phyloP scores from a whole-genome alignment of 2,888 invertebrate species.

The Candidula unifasciata region DNA sequence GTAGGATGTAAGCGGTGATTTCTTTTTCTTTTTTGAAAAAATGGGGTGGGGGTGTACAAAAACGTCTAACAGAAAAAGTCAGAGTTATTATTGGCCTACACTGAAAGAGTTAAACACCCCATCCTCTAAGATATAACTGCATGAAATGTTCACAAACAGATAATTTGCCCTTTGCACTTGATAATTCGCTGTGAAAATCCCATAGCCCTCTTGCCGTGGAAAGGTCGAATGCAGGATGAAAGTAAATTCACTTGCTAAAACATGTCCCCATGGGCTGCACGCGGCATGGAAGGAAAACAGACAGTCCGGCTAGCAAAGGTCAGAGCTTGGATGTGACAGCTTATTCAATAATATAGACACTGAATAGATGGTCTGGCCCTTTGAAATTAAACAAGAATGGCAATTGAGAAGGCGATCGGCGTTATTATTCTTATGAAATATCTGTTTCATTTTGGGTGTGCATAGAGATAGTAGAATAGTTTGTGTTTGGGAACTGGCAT shows the following conservation, averaged over 20 bases:
- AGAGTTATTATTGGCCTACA: too few relatives aligned
- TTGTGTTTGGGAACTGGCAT: not conserved
- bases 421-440: not conserved
- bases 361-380: slow-evolving; percentile 20
- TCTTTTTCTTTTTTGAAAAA: not conserved
- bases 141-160: not conserved
- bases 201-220: not conserved
- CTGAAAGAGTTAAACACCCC: not conserved
- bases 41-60: not conserved
- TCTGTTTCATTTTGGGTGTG: not conserved
- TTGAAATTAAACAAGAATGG: slow-evolving; percentile 16
- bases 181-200: not conserved
- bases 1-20: too few relatives aligned
- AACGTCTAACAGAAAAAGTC: not conserved
- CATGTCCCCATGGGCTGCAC: slow-evolving; percentile 24
- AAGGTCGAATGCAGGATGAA: slow-evolving; percentile 37
- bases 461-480: not conserved
- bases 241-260: slow-evolving; percentile 43
- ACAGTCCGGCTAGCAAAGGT: slow-evolving; percentile 35
- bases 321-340: slow-evolving; percentile 27
- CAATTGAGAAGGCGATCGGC: not conserved
- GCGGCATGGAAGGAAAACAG: not conserved
- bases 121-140: not conserved
- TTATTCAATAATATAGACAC: slow-evolving; percentile 37
- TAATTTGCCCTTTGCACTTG: slow-evolving; percentile 12